A percentile compares a stretch with the other conserved stretches of the same genome.
Evolutionary conservation across 2,888 invertebrate species (phyloP).

Genomic region (Tupiocoris notatus): DNA sequence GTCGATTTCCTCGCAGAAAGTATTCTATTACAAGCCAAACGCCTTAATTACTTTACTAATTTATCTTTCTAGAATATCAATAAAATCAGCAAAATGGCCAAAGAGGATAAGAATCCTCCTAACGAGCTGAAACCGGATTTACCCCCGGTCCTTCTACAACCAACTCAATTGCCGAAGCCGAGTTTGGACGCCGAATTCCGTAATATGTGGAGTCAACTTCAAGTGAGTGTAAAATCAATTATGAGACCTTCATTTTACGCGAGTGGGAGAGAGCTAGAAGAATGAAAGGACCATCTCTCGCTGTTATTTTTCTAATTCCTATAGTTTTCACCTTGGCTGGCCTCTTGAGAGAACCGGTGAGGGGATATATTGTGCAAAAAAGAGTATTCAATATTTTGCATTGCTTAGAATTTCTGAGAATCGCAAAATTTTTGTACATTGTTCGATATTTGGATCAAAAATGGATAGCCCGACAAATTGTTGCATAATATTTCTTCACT

Average conservation of each 20-base stretch:
- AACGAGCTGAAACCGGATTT: background rate
- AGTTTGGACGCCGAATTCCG: constrained; percentile 53
- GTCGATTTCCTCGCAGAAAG: background rate
- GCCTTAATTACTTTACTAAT: too few species aligned
- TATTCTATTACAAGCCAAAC: too few species aligned
- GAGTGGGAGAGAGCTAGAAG: background rate
- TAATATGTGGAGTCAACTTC: constrained; percentile 54
- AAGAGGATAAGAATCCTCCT: background rate
- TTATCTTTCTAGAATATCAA: constrained; percentile 11
- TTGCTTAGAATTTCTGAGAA: too few species aligned
- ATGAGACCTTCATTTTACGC: background rate
- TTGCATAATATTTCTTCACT: too few species aligned
- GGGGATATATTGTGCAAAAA: too few species aligned
- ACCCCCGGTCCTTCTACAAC: background rate
- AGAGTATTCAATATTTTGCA: too few species aligned
- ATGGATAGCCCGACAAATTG: too few species aligned
- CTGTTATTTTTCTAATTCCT: background rate
- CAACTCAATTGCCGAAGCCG: background rate
- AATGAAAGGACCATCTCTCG: background rate
- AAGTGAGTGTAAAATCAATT: too few species aligned
- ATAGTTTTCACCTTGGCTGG: background rate
- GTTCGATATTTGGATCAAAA: too few species aligned
- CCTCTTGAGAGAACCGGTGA: background rate
- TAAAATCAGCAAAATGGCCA: background rate
- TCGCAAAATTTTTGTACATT: too few species aligned